phyloP scores from a whole-genome alignment of 2,113 vertebrate species.

The Anolis sagrei region DNA sequence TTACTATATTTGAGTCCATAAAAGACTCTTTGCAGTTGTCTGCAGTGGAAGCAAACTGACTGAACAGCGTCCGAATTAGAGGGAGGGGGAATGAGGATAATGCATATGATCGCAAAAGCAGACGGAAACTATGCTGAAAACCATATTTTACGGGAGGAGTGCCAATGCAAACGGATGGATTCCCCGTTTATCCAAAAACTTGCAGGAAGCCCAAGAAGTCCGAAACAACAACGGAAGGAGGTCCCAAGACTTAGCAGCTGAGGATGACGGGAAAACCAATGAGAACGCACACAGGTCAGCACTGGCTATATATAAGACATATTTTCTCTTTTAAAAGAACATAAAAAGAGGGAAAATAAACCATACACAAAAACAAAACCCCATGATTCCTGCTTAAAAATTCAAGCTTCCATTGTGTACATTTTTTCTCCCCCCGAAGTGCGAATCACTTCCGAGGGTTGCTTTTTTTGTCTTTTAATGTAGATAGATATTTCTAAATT shows the following conservation, averaged over 20 bases:
- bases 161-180: too few relatives aligned
- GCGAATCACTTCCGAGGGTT: slow-evolving; percentile 42
- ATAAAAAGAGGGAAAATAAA: slow-evolving; percentile 18
- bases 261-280: background rate
- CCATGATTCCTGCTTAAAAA: slow-evolving; percentile 57
- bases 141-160: too few relatives aligned
- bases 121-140: background rate
- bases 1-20: too few relatives aligned
- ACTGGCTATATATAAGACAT: slow-evolving; percentile 39
- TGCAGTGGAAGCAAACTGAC: too few relatives aligned
- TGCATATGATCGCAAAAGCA: too few relatives aligned
- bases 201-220: background rate
- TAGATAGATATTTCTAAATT: slow-evolving; percentile 1
- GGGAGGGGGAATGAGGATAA: too few relatives aligned
- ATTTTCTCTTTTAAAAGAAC: slow-evolving; percentile 30
- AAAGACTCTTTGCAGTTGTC: too few relatives aligned
- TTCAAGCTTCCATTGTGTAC: slow-evolving; percentile 48
- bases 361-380: slow-evolving; percentile 40
- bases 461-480: background rate
- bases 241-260: background rate
- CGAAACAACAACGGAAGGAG: background rate
- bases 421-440: slow-evolving; percentile 34
- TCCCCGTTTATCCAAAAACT: too few relatives aligned
- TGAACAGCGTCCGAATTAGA: too few relatives aligned
- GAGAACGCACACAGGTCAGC: slow-evolving; percentile 34